Base-by-base conservation (phyloP, 92 coral and sea anemone genomes). In the Heliopora coerulea region DNA sequence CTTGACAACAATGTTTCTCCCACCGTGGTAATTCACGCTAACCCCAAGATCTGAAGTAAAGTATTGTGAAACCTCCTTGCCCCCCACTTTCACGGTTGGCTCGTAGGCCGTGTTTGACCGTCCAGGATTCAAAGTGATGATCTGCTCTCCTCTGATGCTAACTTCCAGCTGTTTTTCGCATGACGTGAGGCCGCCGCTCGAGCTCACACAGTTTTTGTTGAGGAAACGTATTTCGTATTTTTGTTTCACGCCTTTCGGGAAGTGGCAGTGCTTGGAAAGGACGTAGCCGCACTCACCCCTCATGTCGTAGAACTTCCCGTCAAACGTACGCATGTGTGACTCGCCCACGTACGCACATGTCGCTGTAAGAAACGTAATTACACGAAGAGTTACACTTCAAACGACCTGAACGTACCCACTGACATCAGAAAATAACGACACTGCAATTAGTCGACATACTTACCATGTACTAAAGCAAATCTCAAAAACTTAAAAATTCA, bases 241-340 rank as follows among this genome's bases (percentile, higher is more conserved):
- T 24, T 86, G 72, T 15, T 29, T 23, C 11, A 70, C 65, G 24
- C 86, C 86, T 30, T 67, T 73, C 1, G 83, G 80, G 37, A 58
- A 65, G 79, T 93, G 96, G 23, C 98, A 93, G 72, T 93, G 98
- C 78, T 90, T 87, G 18, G 98, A 74, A 44, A 93, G 59, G 8
- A 82, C 82, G 29, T 93, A 93, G 4, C 80, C 80, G 19, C 96
- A 90, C 41, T 79, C 82, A 49, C 95, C 86, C 26, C 88, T 87
- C 88, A 93, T 74, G 34, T 84, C 78, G 87, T 90, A 93, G 20
- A 73, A 20, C 73, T 73, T 85, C 42, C 87, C 85, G 37, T 93
- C 98, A 34, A 87, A 93, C 5, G 98, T 93, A n/a, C 75, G 79
- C 40, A 93, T 58, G 65, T 90, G 98, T 1, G 93, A 85, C 56